Base-by-base conservation (phyloP, 2,888 invertebrate genomes). In the Ypsolopha sequella region DNA sequence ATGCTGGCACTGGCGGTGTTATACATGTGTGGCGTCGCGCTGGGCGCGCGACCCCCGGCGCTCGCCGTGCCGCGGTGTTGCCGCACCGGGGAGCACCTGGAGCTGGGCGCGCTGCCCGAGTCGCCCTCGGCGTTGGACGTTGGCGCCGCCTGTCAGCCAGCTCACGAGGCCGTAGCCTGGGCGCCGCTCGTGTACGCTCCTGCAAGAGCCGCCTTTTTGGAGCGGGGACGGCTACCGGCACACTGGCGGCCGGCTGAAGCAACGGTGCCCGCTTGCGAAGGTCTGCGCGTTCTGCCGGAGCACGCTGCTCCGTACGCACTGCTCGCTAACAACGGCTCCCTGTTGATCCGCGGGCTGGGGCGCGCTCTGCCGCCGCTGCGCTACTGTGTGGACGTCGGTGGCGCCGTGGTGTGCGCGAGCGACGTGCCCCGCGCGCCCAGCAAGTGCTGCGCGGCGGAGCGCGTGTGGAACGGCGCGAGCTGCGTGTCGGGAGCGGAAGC, bases 391-490 rank as follows among this genome's bases (percentile, higher is more conserved):
- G 94, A 94, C 68, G 79, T 88, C 39, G 84, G 84, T 13, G 89
- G 88, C 2, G 90, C 91, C 7, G 76, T 94, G 6, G 89, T 91
- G 6, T 94, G 94, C 68, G 67, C 69, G 2, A 80, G 75, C 54
- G 76, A 74, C 58, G 74, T 75, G 57, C 70, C 76, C 51, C 66
- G 66, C 63, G 62, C 59, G 35, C 80, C 63, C 41, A 82, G 87
- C 65, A 93, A 93, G 73, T 95, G 95, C 66, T 95, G 95, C 70
- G 91, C 91, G 3, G 81, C 84, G 50, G 85, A 88, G 48, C 90
- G 89, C 7, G 88, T 87, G 50, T 93, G 89, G 41, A 62, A 89
- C 88, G 68, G 90, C 88, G 68, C 84, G 74, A 64, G 81, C 66
- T 69, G 88, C 80, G 57, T 90, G 86, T 70, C 74, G 68, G 59